These are phyloP conservation scores for Petroica traversi DNA, from an alignment of 2,113 vertebrate genomes.

Conservation along the genomic window DNA sequence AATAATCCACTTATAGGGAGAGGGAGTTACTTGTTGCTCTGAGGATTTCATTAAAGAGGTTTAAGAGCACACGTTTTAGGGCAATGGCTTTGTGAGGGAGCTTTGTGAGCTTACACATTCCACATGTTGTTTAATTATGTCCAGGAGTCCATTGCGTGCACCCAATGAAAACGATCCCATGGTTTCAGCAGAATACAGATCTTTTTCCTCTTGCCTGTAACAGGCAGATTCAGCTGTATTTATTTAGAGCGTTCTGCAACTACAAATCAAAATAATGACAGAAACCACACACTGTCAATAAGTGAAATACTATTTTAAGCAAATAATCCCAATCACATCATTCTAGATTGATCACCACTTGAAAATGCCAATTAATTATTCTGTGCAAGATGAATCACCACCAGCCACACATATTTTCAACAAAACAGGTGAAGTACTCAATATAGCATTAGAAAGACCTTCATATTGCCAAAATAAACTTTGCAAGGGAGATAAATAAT, in stretches of 20 bases:
- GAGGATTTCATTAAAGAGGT: constrained; percentile 35
- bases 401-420: constrained; percentile 10
- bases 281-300: background rate
- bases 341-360: constrained; percentile 54
- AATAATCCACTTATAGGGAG: constrained; percentile 54
- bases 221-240: background rate
- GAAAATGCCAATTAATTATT: constrained; percentile 57
- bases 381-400: background rate
- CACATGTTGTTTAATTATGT: background rate
- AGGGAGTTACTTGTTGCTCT: constrained; percentile 61
- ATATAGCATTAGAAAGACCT: background rate
- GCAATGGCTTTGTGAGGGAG: background rate
- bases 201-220: background rate
- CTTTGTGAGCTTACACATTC: background rate
- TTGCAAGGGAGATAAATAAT: background rate
- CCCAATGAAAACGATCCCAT: background rate
- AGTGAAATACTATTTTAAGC: constrained; percentile 39
- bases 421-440: background rate
- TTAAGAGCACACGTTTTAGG: constrained; percentile 3
- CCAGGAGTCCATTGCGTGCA: background rate
- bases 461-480: background rate
- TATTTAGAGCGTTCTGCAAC: background rate
- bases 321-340: constrained; percentile 38
- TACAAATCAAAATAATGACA: constrained; percentile 28
- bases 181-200: background rate